Evolutionary conservation across 2,113 vertebrate genomes (phyloP), one percentile per base, ranked within the genome.

Genomic region (Hiodon tergisus): DNA sequence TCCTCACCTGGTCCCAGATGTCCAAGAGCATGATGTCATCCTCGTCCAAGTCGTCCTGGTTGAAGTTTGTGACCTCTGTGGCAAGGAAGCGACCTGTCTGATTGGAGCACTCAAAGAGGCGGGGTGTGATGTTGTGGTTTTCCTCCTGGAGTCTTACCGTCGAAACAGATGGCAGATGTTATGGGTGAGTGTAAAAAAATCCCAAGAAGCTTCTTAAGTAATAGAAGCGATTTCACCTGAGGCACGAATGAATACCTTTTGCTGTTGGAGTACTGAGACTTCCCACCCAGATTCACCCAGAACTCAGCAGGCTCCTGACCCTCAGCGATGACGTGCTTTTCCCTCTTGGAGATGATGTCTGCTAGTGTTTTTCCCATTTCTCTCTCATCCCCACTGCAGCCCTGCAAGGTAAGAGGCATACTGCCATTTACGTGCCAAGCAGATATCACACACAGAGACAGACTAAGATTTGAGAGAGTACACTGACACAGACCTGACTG

Each of bases 71-170:
- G 4, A 96, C 90, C 78, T 96, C 94, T 0, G 91, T 94, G 75
- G 93, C 94, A 78, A 89, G 2, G 61, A 96, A 96, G 5, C 82
- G 88, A 50, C 94, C 94, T 0, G 91, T 94, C 84, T 95, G 80
- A 79, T 93, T 96, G 82, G 94, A 95, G 82, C 94, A 96, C 80
- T 95, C 93, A 4, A 94, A 96, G 74, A 96, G 91, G 4, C 94
- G 87, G 0, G 94, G 90, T 0, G 71, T 1, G 52, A 93, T 73
- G 0, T 77, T 84, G 7, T 5, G 0, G 6, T 55, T 87, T 78
- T 93, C 91, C 4, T 94, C 89, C 79, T 95, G 93, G 14, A 95
- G 83, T 76, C 94, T 96, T 61, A 3, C 66, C 48, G 68, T 52
- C 46, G 60, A 16, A 58, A 77, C 11, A 79, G 46, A 73, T 62